A percentile compares a stretch with the other conserved stretches of the same genome.
Evolutionary conservation across 2,113 vertebrate genomes (phyloP).

Genomic region (Nannospalax galili): DNA sequence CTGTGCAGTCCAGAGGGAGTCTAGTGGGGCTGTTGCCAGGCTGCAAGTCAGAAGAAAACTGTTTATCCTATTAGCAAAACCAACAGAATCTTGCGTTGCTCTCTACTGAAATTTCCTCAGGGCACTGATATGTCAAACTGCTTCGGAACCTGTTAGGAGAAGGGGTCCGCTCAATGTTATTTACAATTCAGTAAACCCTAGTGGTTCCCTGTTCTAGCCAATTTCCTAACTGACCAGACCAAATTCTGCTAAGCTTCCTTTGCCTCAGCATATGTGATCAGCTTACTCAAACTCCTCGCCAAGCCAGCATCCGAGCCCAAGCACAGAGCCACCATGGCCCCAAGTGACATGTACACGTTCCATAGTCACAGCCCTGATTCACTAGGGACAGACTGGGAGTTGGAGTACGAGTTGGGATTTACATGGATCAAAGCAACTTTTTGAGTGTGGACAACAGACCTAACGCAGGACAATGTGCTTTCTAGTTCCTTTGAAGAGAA

Average conservation of each 20-base stretch:
- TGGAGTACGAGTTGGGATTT: neutral
- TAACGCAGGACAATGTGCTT: neutral
- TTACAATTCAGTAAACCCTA: constrained; percentile 59
- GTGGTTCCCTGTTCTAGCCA: constrained; percentile 30
- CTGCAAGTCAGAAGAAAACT: neutral
- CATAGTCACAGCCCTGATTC: neutral
- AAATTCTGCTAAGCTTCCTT: constrained; percentile 13
- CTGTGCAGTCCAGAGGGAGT: neutral
- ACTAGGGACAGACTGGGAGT: neutral
- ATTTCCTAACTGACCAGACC: constrained; percentile 60
- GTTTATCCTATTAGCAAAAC: constrained; percentile 59
- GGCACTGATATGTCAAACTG: constrained; percentile 24
- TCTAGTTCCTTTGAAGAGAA: neutral
- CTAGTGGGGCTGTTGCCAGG: neutral
- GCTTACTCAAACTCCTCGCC: neutral
- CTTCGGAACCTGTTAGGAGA: constrained; percentile 64
- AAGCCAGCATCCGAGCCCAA: neutral
- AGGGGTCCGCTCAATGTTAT: constrained; percentile 57
- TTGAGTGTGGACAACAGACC: fast-evolving
- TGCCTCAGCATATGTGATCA: neutral
- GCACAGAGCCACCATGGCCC: neutral
- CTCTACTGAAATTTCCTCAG: constrained; percentile 38
- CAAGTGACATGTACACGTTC: neutral
- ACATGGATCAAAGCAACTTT: neutral
- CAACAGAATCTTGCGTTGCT: constrained; percentile 2